phyloP scores from a whole-genome alignment of 1,140 invertebrate species.

The Bombus vancouverensis region DNA sequence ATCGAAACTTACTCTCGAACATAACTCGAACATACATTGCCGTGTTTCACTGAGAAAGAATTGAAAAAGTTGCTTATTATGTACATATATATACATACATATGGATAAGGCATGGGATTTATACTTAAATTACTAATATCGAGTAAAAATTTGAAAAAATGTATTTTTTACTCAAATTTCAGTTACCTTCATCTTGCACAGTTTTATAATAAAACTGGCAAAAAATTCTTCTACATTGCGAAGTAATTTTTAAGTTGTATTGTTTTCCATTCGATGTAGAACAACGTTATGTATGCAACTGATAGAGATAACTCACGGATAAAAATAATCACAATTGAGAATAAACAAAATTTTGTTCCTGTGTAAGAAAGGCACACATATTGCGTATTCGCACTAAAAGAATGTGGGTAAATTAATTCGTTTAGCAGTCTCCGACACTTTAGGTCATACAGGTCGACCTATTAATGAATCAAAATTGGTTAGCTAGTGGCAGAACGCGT shows the following conservation, averaged over 20 bases:
- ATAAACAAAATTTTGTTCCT: constrained; percentile 15
- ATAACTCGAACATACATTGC: too few species aligned
- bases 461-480: constrained; percentile 63
- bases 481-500: constrained; percentile 31
- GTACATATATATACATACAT: neutral
- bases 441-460: constrained; percentile 56
- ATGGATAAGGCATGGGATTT: neutral
- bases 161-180: neutral
- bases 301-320: constrained; percentile 25
- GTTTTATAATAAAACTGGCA: neutral
- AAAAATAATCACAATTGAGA: constrained; percentile 26
- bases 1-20: neutral
- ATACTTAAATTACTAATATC: neutral
- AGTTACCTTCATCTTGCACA: constrained; percentile 37
- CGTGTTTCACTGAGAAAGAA: neutral
- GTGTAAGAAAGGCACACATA: neutral
- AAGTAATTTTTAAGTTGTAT: constrained; percentile 1
- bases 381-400: constrained; percentile 18
- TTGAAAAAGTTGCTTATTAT: neutral
- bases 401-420: constrained; percentile 57
- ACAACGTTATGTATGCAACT: neutral
- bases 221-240: constrained; percentile 25
- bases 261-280: neutral
- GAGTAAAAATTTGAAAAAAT: neutral
- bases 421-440: constrained; percentile 55